Evolutionary conservation across 2,113 vertebrate species (phyloP), one percentile per base, ranked within the genome.

Genomic region (Triplophysa rosa): DNA sequence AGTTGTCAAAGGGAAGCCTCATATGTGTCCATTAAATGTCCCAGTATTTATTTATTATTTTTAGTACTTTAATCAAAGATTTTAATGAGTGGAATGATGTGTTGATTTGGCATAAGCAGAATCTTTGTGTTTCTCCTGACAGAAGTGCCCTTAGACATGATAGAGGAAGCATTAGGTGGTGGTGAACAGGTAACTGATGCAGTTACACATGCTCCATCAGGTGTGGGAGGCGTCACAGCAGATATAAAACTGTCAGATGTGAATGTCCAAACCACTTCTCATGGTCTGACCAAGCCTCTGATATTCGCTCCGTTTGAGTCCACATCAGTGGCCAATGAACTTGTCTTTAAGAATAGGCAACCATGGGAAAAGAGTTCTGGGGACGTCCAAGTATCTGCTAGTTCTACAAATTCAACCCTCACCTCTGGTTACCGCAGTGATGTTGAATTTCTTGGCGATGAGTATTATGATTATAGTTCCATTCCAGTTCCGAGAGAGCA

Each of bases 351-450:
- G 11, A 14, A 49, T 45, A 2, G 24, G 49, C 40, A 56, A 54
- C 21, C 73, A 5, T 52, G 54, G 71, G 40, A 75, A 66, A 68
- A 42, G 9, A 68, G 47, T 19, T 29, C 68, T 47, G 10, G 66
- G 5, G 67, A 56, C 2, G n/a, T 75, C 26, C 80, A 61, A 16
- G 24, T 8, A 29, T 19, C 79, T 10, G 23, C 42, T 45, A 10
- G 19, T 9, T 58, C 54, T 16, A 19, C n/a, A 4, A 10, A 29
- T 54, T 70, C 47, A 33, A 13, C 68, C 58, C 49, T 54, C 0
- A 9, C 49, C 0, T n/a, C 52, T 56, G 52, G 5, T 56, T 21
- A 70, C 17, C 0, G n/a, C 11, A 1, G 49, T 8, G 6, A 37
- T 0, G 49, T 14, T n/a, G 26, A 8, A 33, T n/a, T n/a, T 5